Percentiles rank a stretch among this genome's conserved stretches.
phyloP scores from a whole-genome alignment of 2,888 invertebrate genomes.

The Leucophenga maculata region DNA sequence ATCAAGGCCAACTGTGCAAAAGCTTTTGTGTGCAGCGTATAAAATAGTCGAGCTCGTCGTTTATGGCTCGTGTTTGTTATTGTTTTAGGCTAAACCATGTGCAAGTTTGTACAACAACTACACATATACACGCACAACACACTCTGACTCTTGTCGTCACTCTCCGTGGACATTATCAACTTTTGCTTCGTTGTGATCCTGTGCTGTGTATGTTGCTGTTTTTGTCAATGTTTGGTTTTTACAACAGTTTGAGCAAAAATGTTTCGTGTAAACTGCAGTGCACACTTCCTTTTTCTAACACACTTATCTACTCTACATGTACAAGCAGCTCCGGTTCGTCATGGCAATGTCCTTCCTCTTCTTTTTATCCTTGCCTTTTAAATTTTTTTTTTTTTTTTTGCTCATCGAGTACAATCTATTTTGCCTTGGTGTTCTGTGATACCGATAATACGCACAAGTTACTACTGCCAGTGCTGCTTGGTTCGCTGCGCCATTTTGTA shows the following conservation, averaged over 20 bases:
- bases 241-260: not conserved
- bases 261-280: not conserved
- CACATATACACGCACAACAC: too few relatives aligned
- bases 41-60: too few relatives aligned
- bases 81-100: too few relatives aligned
- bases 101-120: too few relatives aligned
- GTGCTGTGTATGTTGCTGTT: not conserved
- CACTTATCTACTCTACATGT: not conserved
- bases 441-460: not conserved
- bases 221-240: not conserved
- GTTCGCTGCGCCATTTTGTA: slow-evolving; percentile 2
- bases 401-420: slow-evolving; percentile 1
- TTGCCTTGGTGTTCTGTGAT: slow-evolving; percentile 2
- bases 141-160: not conserved
- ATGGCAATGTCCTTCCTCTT: not conserved
- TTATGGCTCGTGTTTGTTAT: too few relatives aligned
- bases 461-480: too few relatives aligned
- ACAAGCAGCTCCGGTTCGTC: not conserved
- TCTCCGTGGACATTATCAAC: not conserved
- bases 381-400: not conserved
- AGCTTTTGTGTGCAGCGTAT: too few relatives aligned
- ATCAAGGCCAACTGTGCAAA: too few relatives aligned
- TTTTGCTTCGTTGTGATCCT: not conserved
- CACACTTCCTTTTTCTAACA: not conserved
- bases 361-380: too few relatives aligned